phyloP scores from a whole-genome alignment of 2,888 invertebrate genomes.

The Trichogramma evanescens region DNA sequence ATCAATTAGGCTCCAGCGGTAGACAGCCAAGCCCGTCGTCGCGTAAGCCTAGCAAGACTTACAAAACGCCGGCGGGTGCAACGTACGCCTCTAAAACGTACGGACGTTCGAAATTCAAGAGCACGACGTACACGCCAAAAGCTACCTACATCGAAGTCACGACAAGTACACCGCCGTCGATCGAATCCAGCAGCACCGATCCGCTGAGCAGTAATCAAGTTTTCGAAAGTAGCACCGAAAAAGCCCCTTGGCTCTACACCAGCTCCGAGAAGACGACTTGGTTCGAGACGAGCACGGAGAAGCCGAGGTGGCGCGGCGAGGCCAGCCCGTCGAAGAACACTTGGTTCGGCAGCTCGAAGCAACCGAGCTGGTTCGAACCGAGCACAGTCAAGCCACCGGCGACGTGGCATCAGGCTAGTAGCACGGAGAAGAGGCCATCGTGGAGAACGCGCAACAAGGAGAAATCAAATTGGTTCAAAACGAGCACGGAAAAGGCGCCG shows the following conservation, averaged over 20 bases:
- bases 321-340: too few relatives aligned
- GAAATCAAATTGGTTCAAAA: conserved; percentile 32
- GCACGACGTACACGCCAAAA: conserved; percentile 8
- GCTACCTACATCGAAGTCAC: conserved; percentile 13
- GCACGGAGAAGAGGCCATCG: conserved; percentile 23
- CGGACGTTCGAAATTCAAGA: conserved; percentile 28
- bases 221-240: background rate
- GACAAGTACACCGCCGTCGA: conserved; percentile 13
- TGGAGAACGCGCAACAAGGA: conserved; percentile 30
- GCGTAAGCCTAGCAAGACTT: conserved; percentile 32
- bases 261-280: conserved; percentile 17
- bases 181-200: conserved; percentile 18
- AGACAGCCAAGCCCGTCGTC: conserved; percentile 29
- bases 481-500: conserved; percentile 37
- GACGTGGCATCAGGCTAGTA: conserved; percentile 12
- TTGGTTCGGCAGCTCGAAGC: too few relatives aligned
- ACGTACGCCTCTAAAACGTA: background rate
- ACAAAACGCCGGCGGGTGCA: conserved; percentile 26
- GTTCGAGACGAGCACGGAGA: conserved; percentile 31
- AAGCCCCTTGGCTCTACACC: conserved; percentile 19
- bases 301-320: conserved; percentile 22
- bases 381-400: background rate
- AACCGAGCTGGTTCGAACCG: too few relatives aligned
- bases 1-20: conserved; percentile 32
- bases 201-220: background rate